phyloP scores from a whole-genome alignment of 2,113 vertebrate species.

The Larimichthys crocea region DNA sequence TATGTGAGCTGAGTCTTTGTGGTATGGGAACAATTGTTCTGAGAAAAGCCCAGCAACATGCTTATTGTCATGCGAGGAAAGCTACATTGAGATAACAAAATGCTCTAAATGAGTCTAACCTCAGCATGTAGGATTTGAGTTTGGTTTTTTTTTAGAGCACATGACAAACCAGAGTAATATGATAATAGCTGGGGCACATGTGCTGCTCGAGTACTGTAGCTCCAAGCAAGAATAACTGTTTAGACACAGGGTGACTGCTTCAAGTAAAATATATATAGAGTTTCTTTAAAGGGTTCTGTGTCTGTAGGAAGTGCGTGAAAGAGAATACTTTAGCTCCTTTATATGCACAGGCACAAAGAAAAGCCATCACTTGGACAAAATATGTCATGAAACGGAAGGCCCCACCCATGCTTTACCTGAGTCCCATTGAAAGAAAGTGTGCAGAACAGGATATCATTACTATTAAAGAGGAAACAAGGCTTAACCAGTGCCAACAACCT shows the following conservation, averaged over 20 bases:
- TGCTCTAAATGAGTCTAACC: constrained; percentile 17
- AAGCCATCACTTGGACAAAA: constrained; percentile 80
- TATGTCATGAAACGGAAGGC: constrained; percentile 84
- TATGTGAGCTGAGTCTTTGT: neutral
- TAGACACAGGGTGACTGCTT: constrained; percentile 44
- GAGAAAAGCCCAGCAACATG: constrained; percentile 26
- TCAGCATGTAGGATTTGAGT: constrained; percentile 12
- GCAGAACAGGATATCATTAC: constrained; percentile 83
- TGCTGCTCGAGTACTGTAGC: constrained; percentile 43
- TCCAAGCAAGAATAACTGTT: constrained; percentile 47
- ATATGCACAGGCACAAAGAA: constrained; percentile 80
- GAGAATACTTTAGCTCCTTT: constrained; percentile 78
- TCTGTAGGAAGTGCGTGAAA: constrained; percentile 78
- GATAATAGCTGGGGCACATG: constrained; percentile 51
- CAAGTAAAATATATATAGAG: constrained; percentile 66
- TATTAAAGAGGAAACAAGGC: constrained; percentile 83
- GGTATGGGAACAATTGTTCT: constrained; percentile 50
- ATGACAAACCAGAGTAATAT: constrained; percentile 62
- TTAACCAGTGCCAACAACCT: constrained; percentile 81
- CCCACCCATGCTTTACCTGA: constrained; percentile 84
- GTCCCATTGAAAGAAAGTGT: constrained; percentile 77
- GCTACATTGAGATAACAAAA: constrained; percentile 35
- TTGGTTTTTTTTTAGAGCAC: neutral
- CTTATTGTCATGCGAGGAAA: constrained; percentile 29
- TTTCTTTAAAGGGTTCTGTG: constrained; percentile 70